Evolutionary conservation across 2,797 vertebrate species (phyloP), one percentile per base, ranked within the genome.

Genomic region (Premnoplex brunnescens): DNA sequence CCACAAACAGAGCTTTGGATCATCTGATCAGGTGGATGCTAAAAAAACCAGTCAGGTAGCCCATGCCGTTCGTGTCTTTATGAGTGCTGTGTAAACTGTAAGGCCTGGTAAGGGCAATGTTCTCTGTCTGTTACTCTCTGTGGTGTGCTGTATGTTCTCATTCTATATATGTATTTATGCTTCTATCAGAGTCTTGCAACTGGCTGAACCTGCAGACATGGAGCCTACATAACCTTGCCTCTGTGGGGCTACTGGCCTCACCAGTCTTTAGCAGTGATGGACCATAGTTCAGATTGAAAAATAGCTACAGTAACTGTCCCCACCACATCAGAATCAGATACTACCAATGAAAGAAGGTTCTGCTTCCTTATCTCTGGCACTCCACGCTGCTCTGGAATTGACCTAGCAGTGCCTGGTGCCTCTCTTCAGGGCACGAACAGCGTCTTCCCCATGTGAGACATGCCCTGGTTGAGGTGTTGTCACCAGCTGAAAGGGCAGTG

Each of bases 391-490:
- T 66, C 63, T 66, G 48, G 12, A 24, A 71, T 37, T 79, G 21
- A n/a, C 24, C 5, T 14, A 37, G 5, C 64, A 66, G 13, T 26
- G 21, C 15, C 26, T 41, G 30, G 1, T 72, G 12, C 23, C 14
- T 62, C 30, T 32, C 9, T 64, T n/a, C 41, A 60, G 41, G 15
- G 12, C 30, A 19, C 27, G 24, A 28, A 3, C 17, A 27, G 27
- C 18, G 12, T 9, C 10, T 4, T 76, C 4, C 7, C 9, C 1
- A 3, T n/a, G 19, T 28, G 18, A 46, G 11, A 26, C 1, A 1
- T 44, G 13, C 1, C 74, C 14, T 79, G 12, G 4, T 15, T 51
- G 52, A 4, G 3, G 3, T 23, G 15, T 32, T 8, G 9, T 36
- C 28, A 30, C 8, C 7, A 34, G 27, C 7, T 58, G 37, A 72